A percentile compares a stretch with the other conserved stretches of the same genome.
phyloP scores from a whole-genome alignment of 2,888 invertebrate species.

The Platycheirus rosarum region DNA sequence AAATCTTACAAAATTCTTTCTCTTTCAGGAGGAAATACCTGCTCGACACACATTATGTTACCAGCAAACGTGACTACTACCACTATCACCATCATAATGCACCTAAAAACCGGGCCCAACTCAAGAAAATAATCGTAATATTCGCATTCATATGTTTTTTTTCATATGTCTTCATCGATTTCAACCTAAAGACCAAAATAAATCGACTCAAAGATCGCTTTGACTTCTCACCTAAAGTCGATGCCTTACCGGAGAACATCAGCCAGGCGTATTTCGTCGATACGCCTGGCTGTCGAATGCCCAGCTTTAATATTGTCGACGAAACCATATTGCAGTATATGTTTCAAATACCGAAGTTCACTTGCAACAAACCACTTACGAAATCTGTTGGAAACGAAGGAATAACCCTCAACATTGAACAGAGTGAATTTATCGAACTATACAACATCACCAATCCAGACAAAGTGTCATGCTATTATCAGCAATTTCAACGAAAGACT shows the following conservation, averaged over 20 bases:
- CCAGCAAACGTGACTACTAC: constrained; percentile 80
- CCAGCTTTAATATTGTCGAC: constrained; percentile 80
- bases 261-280: constrained; percentile 81
- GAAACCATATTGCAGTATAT: constrained; percentile 80
- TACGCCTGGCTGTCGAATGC: constrained; percentile 82
- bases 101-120: constrained; percentile 78
- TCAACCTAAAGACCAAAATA: constrained; percentile 80
- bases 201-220: constrained; percentile 79
- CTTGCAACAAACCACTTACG: constrained; percentile 78
- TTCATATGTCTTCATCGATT: constrained; percentile 81
- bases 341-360: constrained; percentile 77
- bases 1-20: too few relatives aligned
- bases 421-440: constrained; percentile 75
- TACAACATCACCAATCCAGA: constrained; percentile 78
- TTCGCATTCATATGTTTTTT: constrained; percentile 80
- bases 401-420: constrained; percentile 78
- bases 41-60: constrained; percentile 81
- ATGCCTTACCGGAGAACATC: constrained; percentile 77
- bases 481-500: constrained; percentile 77
- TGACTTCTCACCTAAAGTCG: constrained; percentile 80
- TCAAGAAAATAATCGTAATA: constrained; percentile 79
- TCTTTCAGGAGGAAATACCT: constrained; percentile 76
- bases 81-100: constrained; percentile 80
- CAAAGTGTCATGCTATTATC: constrained; percentile 78
- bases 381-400: constrained; percentile 76